A percentile compares a stretch with the other conserved stretches of the same genome.
Conservation (phyloP, 2,888 invertebrate genomes). For the Spodoptera picta region DNA sequence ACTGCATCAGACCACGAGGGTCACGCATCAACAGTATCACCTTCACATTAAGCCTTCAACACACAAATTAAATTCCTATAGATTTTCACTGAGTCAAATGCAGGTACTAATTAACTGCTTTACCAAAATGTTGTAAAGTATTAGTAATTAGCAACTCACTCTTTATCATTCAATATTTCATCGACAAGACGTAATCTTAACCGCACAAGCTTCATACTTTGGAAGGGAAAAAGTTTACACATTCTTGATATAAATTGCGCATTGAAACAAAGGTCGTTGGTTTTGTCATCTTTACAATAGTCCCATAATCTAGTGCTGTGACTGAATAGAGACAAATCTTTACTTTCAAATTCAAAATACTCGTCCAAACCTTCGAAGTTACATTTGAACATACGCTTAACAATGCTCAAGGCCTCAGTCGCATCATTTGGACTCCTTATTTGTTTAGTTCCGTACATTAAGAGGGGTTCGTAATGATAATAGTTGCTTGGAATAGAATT, state of each 20-base stretch:
- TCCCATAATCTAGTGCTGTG: conserved; percentile 95
- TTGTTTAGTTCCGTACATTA: conserved; percentile 94
- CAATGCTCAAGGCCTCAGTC: conserved; percentile 90
- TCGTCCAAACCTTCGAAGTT: conserved; percentile 92
- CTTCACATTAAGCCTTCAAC: conserved; percentile 90
- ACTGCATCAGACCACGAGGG: conserved; percentile 95
- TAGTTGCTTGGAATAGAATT: conserved; percentile 95
- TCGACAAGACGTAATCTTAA: conserved; percentile 92
- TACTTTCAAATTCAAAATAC: conserved; percentile 93
- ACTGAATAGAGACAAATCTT: conserved; percentile 93
- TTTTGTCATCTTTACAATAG: conserved; percentile 89
- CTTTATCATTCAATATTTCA: conserved; percentile 91
- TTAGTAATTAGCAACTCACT: conserved; percentile 16
- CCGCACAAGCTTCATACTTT: conserved; percentile 96
- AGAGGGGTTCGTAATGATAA: conserved; percentile 97
- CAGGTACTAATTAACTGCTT: too few relatives aligned
- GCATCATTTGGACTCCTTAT: conserved; percentile 93
- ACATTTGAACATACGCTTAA: conserved; percentile 93
- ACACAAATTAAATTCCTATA: background rate
- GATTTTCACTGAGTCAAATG: too few relatives aligned
- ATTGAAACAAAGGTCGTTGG: conserved; percentile 83
- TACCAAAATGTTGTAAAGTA: background rate
- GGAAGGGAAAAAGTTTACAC: conserved; percentile 95
- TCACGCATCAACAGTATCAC: conserved; percentile 94
- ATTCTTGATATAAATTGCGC: conserved; percentile 91